Evolutionary conservation across 2,797 vertebrate genomes (phyloP), one percentile per base, ranked within the genome.

Genomic region (Pelochelys cantorii): DNA sequence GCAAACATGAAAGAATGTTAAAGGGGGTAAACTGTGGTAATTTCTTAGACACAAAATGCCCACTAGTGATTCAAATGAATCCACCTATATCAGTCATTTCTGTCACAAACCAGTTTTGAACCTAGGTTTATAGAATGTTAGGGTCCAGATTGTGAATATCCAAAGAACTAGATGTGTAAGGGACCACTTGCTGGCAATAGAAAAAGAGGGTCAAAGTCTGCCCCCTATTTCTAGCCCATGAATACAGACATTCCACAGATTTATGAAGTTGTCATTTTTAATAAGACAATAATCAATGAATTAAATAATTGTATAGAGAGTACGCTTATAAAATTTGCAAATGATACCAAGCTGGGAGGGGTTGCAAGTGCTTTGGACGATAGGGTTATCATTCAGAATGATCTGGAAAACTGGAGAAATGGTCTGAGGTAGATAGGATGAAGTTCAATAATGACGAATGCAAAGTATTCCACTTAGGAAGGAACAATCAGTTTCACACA

Each of bases 1-100:
- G 5, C 20, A 20, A 11, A 5, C 71, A 60, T 0, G 81, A 37
- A 53, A 74, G 18, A 2, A 0, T 2, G 6, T 31, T 31, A 74
- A 53, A 8, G 27, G 62, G 62, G 62, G n/a, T 10, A 68, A 68
- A 34, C 62, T 14, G 14, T n/a, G 60, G 31, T 65, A 7, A 65
- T 65, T 65, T 65, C 12, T 65, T n/a, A 34, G 15, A 34, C 13
- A 68, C 34, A 68, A 68, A n/a, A 68, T n/a, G 15, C 31, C n/a
- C 62, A n/a, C n/a, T 68, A 31, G n/a, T 68, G 62, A 68, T 31
- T 20, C 4, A 29, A 31, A 68, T 34, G 15, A n/a, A 68, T 8
- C 31, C 62, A 65, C 7, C 29, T 65, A n/a, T 7, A 31, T 65
- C 60, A 14, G 29, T n/a, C 62, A n/a, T 68, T 68, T 68, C 62